phyloP scores from a whole-genome alignment of 2,797 vertebrate genomes.

The Aratinga solstitialis region DNA sequence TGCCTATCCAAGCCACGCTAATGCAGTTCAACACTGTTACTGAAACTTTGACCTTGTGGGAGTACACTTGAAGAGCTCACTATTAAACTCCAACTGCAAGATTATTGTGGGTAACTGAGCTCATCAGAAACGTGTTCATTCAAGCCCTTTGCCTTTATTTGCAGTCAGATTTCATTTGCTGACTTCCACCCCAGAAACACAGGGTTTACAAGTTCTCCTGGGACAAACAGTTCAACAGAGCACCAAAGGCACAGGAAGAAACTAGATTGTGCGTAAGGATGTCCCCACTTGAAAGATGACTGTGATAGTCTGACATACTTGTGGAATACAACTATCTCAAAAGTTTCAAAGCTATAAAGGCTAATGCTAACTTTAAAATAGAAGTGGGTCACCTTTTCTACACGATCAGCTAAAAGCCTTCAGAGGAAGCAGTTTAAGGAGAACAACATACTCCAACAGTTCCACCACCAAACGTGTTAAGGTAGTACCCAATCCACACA shows the following conservation, averaged over 20 bases:
- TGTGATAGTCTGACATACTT: neutral
- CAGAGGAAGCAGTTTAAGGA: neutral
- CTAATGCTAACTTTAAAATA: neutral
- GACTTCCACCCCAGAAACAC: neutral
- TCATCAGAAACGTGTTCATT: neutral
- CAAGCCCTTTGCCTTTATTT: neutral
- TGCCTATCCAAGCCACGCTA: neutral
- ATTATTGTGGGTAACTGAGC: neutral
- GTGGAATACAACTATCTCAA: neutral
- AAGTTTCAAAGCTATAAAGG: neutral
- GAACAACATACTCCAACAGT: neutral
- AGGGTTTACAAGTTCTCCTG: neutral
- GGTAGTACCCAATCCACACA: neutral
- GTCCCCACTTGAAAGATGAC: neutral
- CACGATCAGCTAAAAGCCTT: neutral
- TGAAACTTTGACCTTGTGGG: conserved; percentile 15
- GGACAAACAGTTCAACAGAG: neutral
- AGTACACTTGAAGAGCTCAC: neutral
- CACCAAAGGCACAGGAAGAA: neutral
- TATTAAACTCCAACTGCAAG: neutral
- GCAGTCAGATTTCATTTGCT: neutral
- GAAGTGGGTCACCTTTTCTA: neutral
- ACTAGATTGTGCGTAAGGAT: neutral
- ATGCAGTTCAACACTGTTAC: neutral
- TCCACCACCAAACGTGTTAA: neutral